These are phyloP conservation scores for Drosophila insularis DNA, from an alignment of 1,140 invertebrate species.

Conservation along the genomic window DNA sequence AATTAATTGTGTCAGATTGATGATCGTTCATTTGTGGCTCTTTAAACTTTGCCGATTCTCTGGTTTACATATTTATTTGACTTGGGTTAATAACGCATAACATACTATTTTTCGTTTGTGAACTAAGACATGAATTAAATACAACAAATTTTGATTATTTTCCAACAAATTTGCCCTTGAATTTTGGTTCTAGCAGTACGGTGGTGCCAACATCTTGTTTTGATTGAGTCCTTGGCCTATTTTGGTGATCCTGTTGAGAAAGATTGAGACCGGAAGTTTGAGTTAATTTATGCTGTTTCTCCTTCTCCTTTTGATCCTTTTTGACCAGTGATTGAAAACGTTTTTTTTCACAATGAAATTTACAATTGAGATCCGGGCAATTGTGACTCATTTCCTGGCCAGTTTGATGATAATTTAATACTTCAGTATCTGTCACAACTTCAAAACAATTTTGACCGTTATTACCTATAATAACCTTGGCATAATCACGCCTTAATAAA, in stretches of 20 bases:
- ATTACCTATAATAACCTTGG: slow-evolving; percentile 43
- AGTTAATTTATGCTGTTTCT: background rate
- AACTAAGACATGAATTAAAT: background rate
- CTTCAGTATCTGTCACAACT: slow-evolving; percentile 31
- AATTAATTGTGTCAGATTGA: slow-evolving; percentile 53
- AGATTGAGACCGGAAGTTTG: no score
- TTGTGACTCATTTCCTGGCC: no score
- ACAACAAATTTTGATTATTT: background rate
- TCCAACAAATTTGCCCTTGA: background rate
- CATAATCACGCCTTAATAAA: slow-evolving; percentile 34
- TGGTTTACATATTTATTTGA: background rate
- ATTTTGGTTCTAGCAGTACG: background rate
- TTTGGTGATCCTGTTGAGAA: background rate
- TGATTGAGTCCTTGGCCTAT: background rate
- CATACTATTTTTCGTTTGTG: background rate
- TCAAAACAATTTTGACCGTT: slow-evolving; percentile 46
- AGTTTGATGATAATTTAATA: background rate
- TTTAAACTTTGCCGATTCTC: slow-evolving; percentile 13
- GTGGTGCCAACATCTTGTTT: background rate
- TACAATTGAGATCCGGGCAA: background rate
- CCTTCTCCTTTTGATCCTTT: background rate
- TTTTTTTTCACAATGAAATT: background rate
- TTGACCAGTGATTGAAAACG: background rate
- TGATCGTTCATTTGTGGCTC: slow-evolving; percentile 23
- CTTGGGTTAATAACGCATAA: background rate